Evolutionary conservation across 2,888 invertebrate species (phyloP).

Genomic region (Coecobrya sp.): DNA sequence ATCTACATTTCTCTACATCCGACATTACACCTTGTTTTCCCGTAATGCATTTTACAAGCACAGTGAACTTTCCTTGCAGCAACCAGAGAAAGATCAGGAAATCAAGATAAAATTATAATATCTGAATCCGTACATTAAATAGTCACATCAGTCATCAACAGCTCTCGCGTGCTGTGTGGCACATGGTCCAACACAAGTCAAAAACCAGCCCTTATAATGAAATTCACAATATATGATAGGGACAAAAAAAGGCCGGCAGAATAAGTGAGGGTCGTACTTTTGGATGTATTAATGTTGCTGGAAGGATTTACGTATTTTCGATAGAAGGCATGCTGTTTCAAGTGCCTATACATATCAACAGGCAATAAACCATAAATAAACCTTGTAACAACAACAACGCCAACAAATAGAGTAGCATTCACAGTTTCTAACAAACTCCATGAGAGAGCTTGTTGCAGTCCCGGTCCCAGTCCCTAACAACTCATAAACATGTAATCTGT

Average conservation of each 20-base stretch:
- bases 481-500: slow-evolving; percentile 10
- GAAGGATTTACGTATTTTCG: background rate
- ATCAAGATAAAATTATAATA: background rate
- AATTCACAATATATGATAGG: background rate
- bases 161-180: slow-evolving; percentile 23
- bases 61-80: background rate
- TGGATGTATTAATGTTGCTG: background rate
- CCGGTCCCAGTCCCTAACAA: background rate
- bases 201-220: background rate
- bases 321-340: background rate
- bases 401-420: slow-evolving; percentile 37
- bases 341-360: slow-evolving; percentile 86
- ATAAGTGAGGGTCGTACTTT: background rate
- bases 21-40: no score
- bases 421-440: background rate
- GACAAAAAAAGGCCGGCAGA: background rate
- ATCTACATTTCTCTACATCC: no score
- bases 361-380: slow-evolving; percentile 85
- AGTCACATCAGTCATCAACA: slow-evolving; percentile 63
- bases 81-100: background rate
- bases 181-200: slow-evolving; percentile 8
- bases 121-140: background rate
- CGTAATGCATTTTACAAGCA: background rate
- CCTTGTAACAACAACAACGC: slow-evolving; percentile 70
- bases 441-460: background rate